Evolutionary conservation across 2,113 vertebrate species (phyloP), one percentile per base, ranked within the genome.

Genomic region (Bubalus kerabau): DNA sequence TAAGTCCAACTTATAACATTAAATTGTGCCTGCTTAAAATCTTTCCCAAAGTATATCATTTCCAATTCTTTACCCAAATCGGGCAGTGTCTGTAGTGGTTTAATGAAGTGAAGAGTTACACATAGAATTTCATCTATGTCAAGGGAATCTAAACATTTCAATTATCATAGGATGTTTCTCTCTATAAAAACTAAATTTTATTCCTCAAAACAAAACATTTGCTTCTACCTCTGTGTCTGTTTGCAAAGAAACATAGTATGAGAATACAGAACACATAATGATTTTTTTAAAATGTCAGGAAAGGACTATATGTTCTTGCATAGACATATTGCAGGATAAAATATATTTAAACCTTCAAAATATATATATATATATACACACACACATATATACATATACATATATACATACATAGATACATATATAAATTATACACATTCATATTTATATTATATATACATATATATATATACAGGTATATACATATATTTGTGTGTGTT

Each of bases 51-150:
- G 82, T 96, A 50, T 92, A 86, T 62, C 14, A 91, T 93, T 96
- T 94, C 96, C 84, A 82, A 85, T 94, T 95, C 67, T 95, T 96
- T 71, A 87, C 43, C 21, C 32, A 85, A 94, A 76, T 16, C 54
- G 84, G 46, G 48, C 50, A 90, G 7, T 94, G 48, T 97, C 86
- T 64, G 52, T 2, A 23, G 40, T 15, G 30, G 59, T 88, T 94
- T 91, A 97, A 96, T 95, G 85, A 97, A 94, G 89, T 89, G 84
- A 95, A 95, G 81, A 94, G 57, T 87, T 96, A 87, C 24, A 74
- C 32, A 87, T 0, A 85, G 74, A 95, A 97, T 98, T 95, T 94
- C 30, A 96, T 83, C 87, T 56, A 13, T 92, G 67, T 96, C 92
- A 96, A 78, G 36, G 64, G 54, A 94, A 94, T 71, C 84, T 59